Percentiles rank a stretch among this genome's conserved stretches.
phyloP scores from a whole-genome alignment of 2,888 invertebrate species.

The Chromoteleia sp. region DNA sequence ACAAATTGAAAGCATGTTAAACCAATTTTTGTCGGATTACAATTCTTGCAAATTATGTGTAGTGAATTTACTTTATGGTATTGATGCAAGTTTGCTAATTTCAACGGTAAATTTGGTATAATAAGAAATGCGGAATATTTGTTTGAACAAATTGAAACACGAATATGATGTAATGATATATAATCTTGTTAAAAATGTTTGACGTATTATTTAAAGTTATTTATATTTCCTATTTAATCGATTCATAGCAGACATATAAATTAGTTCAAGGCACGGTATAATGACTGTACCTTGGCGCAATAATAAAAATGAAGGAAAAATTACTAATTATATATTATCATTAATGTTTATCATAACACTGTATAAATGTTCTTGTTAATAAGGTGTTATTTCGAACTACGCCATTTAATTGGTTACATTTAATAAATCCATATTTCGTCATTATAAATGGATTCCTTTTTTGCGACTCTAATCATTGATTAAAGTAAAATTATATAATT shows the following conservation, averaged over 20 bases:
- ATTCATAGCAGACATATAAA: conserved; percentile 23
- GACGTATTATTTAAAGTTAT: conserved; percentile 29
- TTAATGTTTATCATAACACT: conserved; percentile 22
- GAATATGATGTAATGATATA: too few relatives aligned
- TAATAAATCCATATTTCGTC: conserved; percentile 20
- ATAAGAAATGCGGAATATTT: too few relatives aligned
- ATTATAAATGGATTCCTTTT: conserved; percentile 20
- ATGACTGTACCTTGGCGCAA: conserved; percentile 24
- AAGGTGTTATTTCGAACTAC: not conserved
- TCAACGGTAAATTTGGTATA: too few relatives aligned
- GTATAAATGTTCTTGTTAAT: conserved; percentile 10
- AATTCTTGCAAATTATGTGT: too few relatives aligned
- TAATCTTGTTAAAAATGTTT: not conserved
- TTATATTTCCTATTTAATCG: conserved; percentile 38
- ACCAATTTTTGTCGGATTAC: too few relatives aligned
- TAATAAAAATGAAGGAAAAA: conserved; percentile 41
- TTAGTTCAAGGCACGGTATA: conserved; percentile 42
- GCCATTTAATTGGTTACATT: conserved; percentile 30
- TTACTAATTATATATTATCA: conserved; percentile 34
- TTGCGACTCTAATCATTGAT: not conserved
- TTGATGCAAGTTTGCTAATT: too few relatives aligned
- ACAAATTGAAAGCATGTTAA: too few relatives aligned
- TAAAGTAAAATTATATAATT: conserved; percentile 10
- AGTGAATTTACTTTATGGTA: too few relatives aligned
- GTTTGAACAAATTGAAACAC: too few relatives aligned